phyloP scores from a whole-genome alignment of 2,888 invertebrate genomes.

The Cataglyphis livida region DNA sequence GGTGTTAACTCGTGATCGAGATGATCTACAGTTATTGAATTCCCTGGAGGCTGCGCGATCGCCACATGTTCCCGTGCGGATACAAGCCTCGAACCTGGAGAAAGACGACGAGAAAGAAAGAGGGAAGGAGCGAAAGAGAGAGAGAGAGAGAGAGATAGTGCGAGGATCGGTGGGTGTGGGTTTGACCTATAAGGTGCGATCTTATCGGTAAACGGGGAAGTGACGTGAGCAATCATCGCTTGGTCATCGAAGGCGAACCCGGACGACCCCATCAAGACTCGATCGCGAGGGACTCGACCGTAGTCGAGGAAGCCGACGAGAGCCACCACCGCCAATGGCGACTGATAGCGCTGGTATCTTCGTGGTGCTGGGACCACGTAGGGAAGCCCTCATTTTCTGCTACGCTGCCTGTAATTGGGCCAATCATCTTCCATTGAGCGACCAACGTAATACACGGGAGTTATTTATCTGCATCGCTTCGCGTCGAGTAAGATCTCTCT shows the following conservation, averaged over 20 bases:
- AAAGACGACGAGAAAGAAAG: conserved; percentile 47
- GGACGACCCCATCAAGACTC: conserved; percentile 73
- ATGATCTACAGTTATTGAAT: conserved; percentile 82
- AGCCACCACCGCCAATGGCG: conserved; percentile 46
- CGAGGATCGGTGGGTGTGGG: conserved; percentile 62
- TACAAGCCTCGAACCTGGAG: conserved; percentile 61
- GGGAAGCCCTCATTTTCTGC: conserved; percentile 79
- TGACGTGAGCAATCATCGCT: conserved; percentile 79
- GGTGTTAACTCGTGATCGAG: conserved; percentile 77
- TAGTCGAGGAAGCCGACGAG: conserved; percentile 53
- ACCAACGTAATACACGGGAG: conserved; percentile 59
- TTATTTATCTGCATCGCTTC: conserved; percentile 68
- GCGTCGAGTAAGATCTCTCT: conserved; percentile 58
- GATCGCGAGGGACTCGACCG: conserved; percentile 66
- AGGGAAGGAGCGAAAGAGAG: conserved; percentile 25
- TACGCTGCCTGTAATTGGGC: conserved; percentile 80
- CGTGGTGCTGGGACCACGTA: conserved; percentile 49
- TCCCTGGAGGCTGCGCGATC: conserved; percentile 74
- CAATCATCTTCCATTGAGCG: conserved; percentile 80
- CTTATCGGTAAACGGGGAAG: conserved; percentile 78
- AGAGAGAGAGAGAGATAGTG: conserved; percentile 26
- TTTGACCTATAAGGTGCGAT: conserved; percentile 70
- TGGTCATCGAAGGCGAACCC: conserved; percentile 76
- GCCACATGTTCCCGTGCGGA: conserved; percentile 62
- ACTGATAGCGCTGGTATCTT: conserved; percentile 44